Base-by-base conservation (phyloP, 2,113 vertebrate species). In the Ptyas mucosa region DNA sequence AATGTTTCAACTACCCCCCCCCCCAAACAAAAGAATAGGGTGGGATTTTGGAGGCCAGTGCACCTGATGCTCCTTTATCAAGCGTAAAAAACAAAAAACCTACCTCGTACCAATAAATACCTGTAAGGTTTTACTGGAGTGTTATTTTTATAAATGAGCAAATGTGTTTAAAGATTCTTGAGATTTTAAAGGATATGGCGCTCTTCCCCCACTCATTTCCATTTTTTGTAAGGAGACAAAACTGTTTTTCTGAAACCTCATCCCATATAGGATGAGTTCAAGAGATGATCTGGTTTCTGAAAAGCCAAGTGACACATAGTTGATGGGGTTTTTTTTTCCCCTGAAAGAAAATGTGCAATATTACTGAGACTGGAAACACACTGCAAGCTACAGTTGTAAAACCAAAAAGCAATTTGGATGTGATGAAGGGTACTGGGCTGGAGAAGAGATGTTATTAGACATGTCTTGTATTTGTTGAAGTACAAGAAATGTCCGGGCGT, bases 401-500 rank as follows among this genome's bases (percentile, higher is more conserved):
- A 93, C 93, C 90, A 87, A 95, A 96, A 52, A 0, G 93, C 94
- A 94, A 64, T 91, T 95, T 95, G 94, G 93, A 94, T 92, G 1
- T 95, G 95, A 95, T 96, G 87, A 96, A 96, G 91, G 94, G 61
- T 55, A 1, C 1, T 1, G 58, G 93, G 46, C 86, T 46, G 0
- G 0, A 61, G 57, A 96, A 92, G 94, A 95, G 95, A 61, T 29
- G 39, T 89, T 95, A 94, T 95, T 96, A 95, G 95, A 81, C 75
- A 92, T 87, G 93, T 43, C 34, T 92, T 92, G 90, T 93, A 93
- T 95, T 95, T 94, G 94, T 93, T 94, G 93, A 95, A 96, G 96
- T 91, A 54, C 23, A 52, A 53, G 81, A 93, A 49, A 57, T 90
- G 88, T 39, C n/a, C 94, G 57, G 94, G 52, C 86, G 58, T 94